phyloP scores from a whole-genome alignment of 2,797 vertebrate species.

The Sebastes cheni region DNA sequence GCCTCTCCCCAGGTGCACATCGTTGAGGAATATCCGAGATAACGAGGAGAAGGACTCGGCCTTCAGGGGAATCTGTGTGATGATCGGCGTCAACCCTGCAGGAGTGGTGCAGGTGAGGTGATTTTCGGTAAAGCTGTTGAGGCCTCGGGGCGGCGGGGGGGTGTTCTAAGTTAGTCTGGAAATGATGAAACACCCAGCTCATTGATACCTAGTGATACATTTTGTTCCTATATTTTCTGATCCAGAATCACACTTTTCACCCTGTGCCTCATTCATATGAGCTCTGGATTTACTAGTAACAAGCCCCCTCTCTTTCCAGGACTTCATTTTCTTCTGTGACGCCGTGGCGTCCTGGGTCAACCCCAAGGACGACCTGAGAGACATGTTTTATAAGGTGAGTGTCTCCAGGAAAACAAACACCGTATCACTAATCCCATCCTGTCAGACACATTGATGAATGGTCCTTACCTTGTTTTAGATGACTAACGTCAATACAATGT shows the following conservation, averaged over 20 bases:
- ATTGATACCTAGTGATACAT: conserved; percentile 70
- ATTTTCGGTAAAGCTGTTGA: background rate
- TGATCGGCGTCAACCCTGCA: conserved; percentile 96
- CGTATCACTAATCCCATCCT: background rate
- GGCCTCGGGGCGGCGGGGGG: too few species aligned
- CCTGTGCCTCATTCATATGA: background rate
- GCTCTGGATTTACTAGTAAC: background rate
- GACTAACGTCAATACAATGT: background rate
- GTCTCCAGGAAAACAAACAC: background rate
- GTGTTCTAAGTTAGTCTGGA: conserved; percentile 43
- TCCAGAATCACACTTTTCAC: conserved; percentile 32
- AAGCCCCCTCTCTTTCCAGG: conserved; percentile 73
- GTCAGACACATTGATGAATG: background rate
- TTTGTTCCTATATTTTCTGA: conserved; percentile 75
- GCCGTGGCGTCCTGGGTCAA: conserved; percentile 96
- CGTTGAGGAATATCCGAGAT: conserved; percentile 93
- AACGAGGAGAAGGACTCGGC: conserved; percentile 97
- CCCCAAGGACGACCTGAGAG: conserved; percentile 93
- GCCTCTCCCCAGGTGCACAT: conserved; percentile 87
- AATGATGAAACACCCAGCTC: conserved; percentile 77
- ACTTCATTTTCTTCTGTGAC: conserved; percentile 97
- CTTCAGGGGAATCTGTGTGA: conserved; percentile 95
- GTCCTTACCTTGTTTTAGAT: background rate
- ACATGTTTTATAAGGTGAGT: conserved; percentile 97
- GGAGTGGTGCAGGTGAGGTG: conserved; percentile 91